A percentile compares a stretch with the other conserved stretches of the same genome.
Conservation (phyloP, 2,797 vertebrate species). For the Catharus ustulatus region DNA sequence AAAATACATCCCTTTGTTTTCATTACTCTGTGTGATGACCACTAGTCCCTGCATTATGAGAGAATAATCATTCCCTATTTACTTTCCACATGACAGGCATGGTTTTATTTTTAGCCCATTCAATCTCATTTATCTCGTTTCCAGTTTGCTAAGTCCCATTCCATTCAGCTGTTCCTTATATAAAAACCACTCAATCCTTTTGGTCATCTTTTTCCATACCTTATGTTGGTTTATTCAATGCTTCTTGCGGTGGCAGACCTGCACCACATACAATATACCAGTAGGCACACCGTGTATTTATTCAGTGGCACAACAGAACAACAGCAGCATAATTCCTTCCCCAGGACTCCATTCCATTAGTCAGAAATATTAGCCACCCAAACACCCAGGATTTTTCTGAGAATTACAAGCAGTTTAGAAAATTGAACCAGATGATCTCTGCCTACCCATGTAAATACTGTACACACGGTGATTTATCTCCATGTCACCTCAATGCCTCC, state of each 20-base stretch:
- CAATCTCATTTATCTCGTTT: slow-evolving; percentile 32
- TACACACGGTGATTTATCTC: slow-evolving; percentile 34
- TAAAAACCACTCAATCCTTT: not conserved
- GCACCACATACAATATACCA: not conserved
- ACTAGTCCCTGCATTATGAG: not conserved
- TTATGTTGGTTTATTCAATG: not conserved
- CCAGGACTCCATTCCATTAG: not conserved
- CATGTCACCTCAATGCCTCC: slow-evolving; percentile 43
- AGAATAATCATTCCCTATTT: slow-evolving; percentile 47
- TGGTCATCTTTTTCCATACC: not conserved
- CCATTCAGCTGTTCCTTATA: slow-evolving; percentile 16
- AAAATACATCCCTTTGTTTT: slow-evolving; percentile 59
- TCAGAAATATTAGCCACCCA: slow-evolving; percentile 28
- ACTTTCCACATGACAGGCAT: slow-evolving; percentile 20
- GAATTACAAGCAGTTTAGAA: slow-evolving; percentile 30
- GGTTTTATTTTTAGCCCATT: slow-evolving; percentile 52
- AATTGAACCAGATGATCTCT: slow-evolving; percentile 49
- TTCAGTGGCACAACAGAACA: not conserved
- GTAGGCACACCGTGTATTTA: not conserved
- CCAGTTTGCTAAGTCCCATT: not conserved
- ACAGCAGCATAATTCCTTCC: not conserved
- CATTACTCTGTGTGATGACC: slow-evolving; percentile 12
- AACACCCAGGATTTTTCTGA: slow-evolving; percentile 3
- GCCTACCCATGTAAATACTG: slow-evolving; percentile 37
- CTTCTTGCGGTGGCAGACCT: not conserved